A percentile compares a stretch with the other conserved stretches of the same genome.
These are phyloP conservation scores for Procavia capensis DNA, from an alignment of 2,113 vertebrate species.

Conservation along the genomic window DNA sequence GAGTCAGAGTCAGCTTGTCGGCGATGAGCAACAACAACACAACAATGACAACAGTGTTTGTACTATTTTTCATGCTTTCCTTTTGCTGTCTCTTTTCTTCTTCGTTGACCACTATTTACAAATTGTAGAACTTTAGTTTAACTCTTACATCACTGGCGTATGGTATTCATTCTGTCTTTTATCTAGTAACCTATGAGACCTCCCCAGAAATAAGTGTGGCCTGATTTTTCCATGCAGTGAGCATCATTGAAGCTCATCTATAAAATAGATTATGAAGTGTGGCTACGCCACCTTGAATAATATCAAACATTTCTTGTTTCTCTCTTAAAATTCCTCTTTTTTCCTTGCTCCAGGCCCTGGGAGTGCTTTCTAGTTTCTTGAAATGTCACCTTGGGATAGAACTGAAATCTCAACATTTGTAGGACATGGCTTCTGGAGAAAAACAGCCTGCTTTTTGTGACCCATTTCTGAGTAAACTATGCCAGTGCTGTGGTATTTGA, in stretches of 20 bases:
- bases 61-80: not conserved
- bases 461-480: not conserved
- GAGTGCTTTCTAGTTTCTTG: not conserved
- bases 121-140: not conserved
- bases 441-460: not conserved
- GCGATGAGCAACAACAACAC: not conserved
- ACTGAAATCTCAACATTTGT: not conserved
- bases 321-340: not conserved
- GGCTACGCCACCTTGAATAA: not conserved
- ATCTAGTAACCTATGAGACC: not conserved
- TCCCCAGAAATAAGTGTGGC: not conserved
- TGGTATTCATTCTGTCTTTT: not conserved
- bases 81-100: not conserved
- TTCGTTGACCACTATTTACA: not conserved
- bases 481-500: not conserved
- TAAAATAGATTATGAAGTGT: not conserved
- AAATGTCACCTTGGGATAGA: constrained; percentile 1
- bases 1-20: not conserved
- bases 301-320: not conserved
- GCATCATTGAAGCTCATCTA: not conserved
- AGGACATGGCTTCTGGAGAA: not conserved
- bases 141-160: not conserved
- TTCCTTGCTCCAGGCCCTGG: not conserved
- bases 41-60: not conserved
- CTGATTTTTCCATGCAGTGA: not conserved